phyloP scores from a whole-genome alignment of 2,113 vertebrate genomes.

The Plecturocebus donacophilus region DNA sequence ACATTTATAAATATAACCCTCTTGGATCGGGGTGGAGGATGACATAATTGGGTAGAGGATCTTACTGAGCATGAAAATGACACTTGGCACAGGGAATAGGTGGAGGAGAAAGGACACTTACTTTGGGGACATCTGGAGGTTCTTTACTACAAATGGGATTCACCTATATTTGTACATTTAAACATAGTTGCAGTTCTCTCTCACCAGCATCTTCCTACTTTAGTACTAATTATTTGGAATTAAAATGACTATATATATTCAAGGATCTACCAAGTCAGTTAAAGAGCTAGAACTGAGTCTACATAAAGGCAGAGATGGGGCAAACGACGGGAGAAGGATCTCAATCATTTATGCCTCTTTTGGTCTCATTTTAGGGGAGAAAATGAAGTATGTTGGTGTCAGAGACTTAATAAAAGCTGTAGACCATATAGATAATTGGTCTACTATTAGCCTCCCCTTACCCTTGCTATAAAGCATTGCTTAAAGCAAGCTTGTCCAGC shows the following conservation, averaged over 20 bases:
- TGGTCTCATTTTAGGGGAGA: neutral
- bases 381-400: neutral
- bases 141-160: neutral
- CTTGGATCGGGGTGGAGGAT: neutral
- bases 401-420: neutral
- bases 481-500: neutral
- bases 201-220: neutral
- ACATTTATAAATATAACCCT: neutral
- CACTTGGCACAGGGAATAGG: neutral
- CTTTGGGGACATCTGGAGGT: neutral
- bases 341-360: neutral
- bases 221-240: neutral
- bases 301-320: neutral
- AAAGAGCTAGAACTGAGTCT: neutral
- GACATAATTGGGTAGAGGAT: neutral
- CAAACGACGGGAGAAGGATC: neutral
- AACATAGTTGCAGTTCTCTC: neutral
- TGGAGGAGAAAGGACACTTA: neutral
- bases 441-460: neutral
- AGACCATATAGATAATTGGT: neutral
- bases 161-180: neutral
- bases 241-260: neutral
- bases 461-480: neutral
- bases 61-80: neutral
- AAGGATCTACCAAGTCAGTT: neutral